These are phyloP conservation scores for Gymnosoma rotundatum DNA, from an alignment of 2,888 invertebrate genomes.

Conservation along the genomic window DNA sequence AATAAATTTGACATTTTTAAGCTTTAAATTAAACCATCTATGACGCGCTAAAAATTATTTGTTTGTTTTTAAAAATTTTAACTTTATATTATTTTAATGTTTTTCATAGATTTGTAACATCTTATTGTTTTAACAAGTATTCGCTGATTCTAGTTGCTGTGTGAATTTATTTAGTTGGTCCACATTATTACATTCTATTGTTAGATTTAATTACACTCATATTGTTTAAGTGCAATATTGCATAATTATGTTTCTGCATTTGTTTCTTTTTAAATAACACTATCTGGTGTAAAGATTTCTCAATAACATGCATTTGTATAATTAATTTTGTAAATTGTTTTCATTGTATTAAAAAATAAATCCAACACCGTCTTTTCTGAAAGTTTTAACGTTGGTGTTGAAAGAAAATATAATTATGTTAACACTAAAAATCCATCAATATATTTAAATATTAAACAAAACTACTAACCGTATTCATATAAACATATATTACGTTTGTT, in stretches of 20 bases:
- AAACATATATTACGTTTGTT: too few species aligned
- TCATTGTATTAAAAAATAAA: too few species aligned
- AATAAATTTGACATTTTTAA: slow-evolving; percentile 18
- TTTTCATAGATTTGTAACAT: slow-evolving; percentile 13
- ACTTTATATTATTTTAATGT: too few species aligned
- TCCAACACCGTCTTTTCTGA: too few species aligned
- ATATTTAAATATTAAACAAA: too few species aligned
- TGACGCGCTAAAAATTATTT: slow-evolving; percentile 14
- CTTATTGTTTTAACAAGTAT: slow-evolving; percentile 4
- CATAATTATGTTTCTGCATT: slow-evolving; percentile 27
- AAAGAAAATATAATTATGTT: too few species aligned
- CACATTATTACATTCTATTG: slow-evolving; percentile 54
- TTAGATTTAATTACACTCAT: slow-evolving; percentile 18
- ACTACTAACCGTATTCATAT: too few species aligned
- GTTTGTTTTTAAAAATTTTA: too few species aligned
- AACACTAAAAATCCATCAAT: too few species aligned
- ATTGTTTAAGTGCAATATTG: slow-evolving; percentile 42
- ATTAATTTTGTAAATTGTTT: too few species aligned
- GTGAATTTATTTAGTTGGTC: slow-evolving; percentile 46
- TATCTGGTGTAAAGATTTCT: slow-evolving; percentile 40
- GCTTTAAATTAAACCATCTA: slow-evolving; percentile 53
- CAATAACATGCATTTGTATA: slow-evolving; percentile 4
- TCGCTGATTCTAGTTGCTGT: slow-evolving; percentile 17
- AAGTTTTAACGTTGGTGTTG: too few species aligned
- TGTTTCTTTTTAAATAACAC: slow-evolving; percentile 20